Conservation (phyloP, 2,797 vertebrate species). For the Scarus forsteni region DNA sequence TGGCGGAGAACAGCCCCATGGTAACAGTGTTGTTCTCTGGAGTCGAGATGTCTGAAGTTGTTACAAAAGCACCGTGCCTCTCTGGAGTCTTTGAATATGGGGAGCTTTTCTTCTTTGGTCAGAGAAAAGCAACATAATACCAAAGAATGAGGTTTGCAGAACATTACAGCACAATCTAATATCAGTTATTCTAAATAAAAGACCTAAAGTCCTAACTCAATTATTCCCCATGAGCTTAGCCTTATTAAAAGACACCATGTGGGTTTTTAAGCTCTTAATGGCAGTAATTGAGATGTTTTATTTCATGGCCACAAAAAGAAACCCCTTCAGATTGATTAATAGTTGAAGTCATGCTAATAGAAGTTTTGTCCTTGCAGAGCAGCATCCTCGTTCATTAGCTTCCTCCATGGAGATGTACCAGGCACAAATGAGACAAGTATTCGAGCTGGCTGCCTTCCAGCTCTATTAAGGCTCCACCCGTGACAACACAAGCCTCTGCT, state of each 20-base stretch:
- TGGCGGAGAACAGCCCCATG: constrained; percentile 1
- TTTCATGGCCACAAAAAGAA: not conserved
- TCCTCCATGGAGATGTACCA: constrained; percentile 9
- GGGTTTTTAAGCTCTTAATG: not conserved
- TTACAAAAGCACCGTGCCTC: not conserved
- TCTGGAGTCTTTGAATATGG: not conserved
- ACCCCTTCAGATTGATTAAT: not conserved
- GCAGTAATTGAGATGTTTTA: not conserved
- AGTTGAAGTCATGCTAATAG: not conserved
- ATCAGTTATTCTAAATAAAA: constrained; percentile 20
- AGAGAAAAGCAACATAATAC: not conserved
- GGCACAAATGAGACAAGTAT: constrained; percentile 22
- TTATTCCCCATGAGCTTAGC: not conserved
- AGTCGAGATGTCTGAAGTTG: constrained; percentile 8
- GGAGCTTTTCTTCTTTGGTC: not conserved
- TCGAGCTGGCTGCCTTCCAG: constrained; percentile 37
- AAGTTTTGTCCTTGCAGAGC: not conserved
- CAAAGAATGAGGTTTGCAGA: no score
- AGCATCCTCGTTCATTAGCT: constrained; percentile 5
- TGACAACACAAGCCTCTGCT: constrained; percentile 39
- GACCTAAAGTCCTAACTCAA: not conserved
- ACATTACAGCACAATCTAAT: not conserved
- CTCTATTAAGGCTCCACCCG: constrained; percentile 23
- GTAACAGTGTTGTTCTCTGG: not conserved
- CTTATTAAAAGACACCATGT: not conserved